Base-by-base conservation (phyloP, 2,888 invertebrate species). In the Harpagoxenus sublaevis region DNA sequence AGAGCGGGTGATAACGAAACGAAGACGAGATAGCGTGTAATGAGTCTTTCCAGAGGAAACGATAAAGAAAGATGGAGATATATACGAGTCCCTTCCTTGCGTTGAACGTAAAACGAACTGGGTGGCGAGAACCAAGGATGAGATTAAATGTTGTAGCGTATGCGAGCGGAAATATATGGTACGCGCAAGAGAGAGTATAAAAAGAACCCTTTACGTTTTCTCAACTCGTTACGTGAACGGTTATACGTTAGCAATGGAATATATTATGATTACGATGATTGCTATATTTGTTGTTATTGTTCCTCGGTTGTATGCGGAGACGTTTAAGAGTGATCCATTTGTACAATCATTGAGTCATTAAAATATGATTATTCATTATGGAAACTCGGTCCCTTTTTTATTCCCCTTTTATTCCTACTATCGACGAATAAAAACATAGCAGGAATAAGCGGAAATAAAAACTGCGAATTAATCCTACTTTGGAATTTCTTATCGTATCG, bases 341-440 rank as follows among this genome's bases (percentile, higher is more conserved):
- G 95, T 95, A 95, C 94, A 94, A 95, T 95, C 94, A 95, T 94
- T 94, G 94, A 94, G 94, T 94, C 94, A 95, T 95, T 95, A 94
- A 94, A 95, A 93, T 95, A 95, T 95, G 94, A 95, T 95, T 94
- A 95, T 94, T 94, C 93, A 94, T 93, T 94, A 94, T 90, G 90
- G 91, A 93, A 62, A 10, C 5, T 23, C 18, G 5, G 18, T 15
- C 12, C 65, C n/a, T 48, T 23, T 48, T 23, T 31, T 55, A 55
- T 48, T 63, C 2, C 23, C 3, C 9, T 35, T 35, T 35, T 35
- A 35, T 35, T 35, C 6, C 35, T 6, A 35, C 35, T 35, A 35
- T 35, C 35, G 35, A 35, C 35, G 35, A 35, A 35, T 35, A 35
- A 1, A 35, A 35, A 35, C 35, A 6, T 35, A 35, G 35, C 35